Evolutionary conservation across 2,797 vertebrate species (phyloP).

Genomic region (Melanotaenia parkinsoni): DNA sequence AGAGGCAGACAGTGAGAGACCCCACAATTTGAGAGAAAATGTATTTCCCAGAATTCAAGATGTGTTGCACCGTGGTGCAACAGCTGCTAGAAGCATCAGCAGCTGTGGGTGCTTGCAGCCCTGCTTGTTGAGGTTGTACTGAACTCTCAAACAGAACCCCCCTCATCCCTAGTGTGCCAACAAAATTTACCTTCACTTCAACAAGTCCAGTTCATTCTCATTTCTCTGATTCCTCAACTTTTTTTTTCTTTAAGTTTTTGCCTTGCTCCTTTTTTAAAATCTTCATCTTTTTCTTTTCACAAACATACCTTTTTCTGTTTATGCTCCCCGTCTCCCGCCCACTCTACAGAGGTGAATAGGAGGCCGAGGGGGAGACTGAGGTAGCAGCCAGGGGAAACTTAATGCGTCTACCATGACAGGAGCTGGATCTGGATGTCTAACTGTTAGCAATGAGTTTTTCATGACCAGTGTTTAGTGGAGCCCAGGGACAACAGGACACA

Average conservation of each 20-base stretch:
- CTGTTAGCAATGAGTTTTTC: slow-evolving; percentile 66
- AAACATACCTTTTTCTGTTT: slow-evolving; percentile 22
- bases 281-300: slow-evolving; percentile 25
- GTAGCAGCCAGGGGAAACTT: slow-evolving; percentile 31
- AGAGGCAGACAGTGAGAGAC: slow-evolving; percentile 28
- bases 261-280: slow-evolving; percentile 23
- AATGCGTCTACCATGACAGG: slow-evolving; percentile 70
- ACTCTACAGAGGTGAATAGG: slow-evolving; percentile 36
- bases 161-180: slow-evolving; percentile 17
- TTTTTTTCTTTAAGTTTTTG: slow-evolving; percentile 22
- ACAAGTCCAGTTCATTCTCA: slow-evolving; percentile 33
- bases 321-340: slow-evolving; percentile 7
- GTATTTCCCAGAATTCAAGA: slow-evolving; percentile 71
- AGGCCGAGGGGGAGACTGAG: slow-evolving; percentile 28
- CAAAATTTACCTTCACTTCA: slow-evolving; percentile 52
- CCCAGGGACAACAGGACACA: slow-evolving; percentile 68
- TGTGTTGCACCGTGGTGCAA: slow-evolving; percentile 32
- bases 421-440: slow-evolving; percentile 63
- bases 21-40: slow-evolving; percentile 66
- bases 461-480: slow-evolving; percentile 69
- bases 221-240: neutral
- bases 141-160: slow-evolving; percentile 36
- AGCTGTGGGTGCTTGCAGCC: slow-evolving; percentile 48
- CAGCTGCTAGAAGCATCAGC: slow-evolving; percentile 80
- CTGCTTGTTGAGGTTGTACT: slow-evolving; percentile 33